Evolutionary conservation across 2,113 vertebrate species (phyloP), one percentile per base, ranked within the genome.

Genomic region (Leptobrachium leishanense): DNA sequence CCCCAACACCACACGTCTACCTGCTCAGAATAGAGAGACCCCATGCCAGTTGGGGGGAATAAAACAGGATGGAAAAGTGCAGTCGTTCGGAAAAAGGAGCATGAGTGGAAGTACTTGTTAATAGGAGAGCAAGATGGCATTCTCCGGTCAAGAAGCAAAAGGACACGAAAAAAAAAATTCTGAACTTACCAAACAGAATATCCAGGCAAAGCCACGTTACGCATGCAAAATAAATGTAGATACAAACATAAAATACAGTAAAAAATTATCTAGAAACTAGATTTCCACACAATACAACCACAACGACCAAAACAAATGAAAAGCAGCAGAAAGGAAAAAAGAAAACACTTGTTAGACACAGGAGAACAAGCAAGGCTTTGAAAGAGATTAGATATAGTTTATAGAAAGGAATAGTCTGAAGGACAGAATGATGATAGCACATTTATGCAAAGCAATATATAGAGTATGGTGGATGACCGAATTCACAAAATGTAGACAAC

Each of bases 181-280:
- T 88, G 87, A 96, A 99, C 97, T 99, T 98, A 99, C 98, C 98
- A 99, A 97, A 94, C 97, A 98, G 96, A 95, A 99, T 94, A 96
- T 97, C 98, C 98, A 97, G 96, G 95, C 92, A 97, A 97, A 97
- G 97, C 95, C 96, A 97, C 94, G 98, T 95, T 95, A 97, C 93
- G 95, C 97, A 98, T 99, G 97, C 97, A 99, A 91, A 95, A 95
- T 93, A 94, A 95, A 94, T 90, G 90, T 91, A 94, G 93, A 93
- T 94, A 93, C 92, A 93, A 96, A 97, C 95, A 96, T 94, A 97
- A 95, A 94, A 94, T 94, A 92, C 93, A 90, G 92, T 93, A 91
- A 94, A 59, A 50, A 81, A 84, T 88, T 91, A 90, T 91, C 92
- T 91, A 90, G 83, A 31, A 87, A 92, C 91, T 85, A 91, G 82